phyloP scores from a whole-genome alignment of 1,140 invertebrate species.

The Saxidomus purpurata region DNA sequence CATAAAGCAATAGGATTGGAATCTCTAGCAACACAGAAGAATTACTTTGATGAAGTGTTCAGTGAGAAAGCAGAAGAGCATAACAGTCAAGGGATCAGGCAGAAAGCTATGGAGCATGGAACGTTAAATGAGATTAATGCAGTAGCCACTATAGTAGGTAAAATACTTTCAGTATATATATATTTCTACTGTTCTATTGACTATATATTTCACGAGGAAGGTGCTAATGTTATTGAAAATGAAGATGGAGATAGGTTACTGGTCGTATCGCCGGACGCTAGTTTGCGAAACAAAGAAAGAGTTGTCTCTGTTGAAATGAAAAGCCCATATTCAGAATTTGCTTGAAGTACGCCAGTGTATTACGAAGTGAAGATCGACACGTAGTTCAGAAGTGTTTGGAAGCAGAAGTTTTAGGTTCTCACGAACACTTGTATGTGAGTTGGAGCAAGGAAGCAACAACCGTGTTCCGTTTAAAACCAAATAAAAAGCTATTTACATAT shows the following conservation, averaged over 20 bases:
- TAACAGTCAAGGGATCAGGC: too few species aligned
- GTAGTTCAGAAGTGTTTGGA: background rate
- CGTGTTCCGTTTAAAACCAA: background rate
- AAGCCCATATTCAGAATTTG: background rate
- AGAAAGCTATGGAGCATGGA: too few species aligned
- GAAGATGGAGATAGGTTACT: background rate
- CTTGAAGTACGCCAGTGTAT: background rate
- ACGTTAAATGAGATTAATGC: too few species aligned
- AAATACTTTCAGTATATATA: background rate
- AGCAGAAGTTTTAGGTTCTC: background rate
- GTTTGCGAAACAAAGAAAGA: too few species aligned
- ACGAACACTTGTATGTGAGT: slow-evolving; percentile 2
- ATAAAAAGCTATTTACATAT: background rate
- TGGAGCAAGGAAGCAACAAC: slow-evolving; percentile 16
- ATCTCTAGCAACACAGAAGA: too few species aligned
- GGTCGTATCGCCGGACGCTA: too few species aligned
- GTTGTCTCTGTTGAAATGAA: too few species aligned
- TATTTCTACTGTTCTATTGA: too few species aligned
- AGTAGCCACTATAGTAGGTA: background rate
- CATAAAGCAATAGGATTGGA: too few species aligned
- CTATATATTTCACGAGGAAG: background rate
- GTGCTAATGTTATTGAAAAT: background rate
- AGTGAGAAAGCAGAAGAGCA: too few species aligned
- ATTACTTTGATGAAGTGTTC: too few species aligned
- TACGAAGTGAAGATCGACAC: background rate